Conservation (phyloP, 1,140 invertebrate species). For the Drosophila burlai region DNA sequence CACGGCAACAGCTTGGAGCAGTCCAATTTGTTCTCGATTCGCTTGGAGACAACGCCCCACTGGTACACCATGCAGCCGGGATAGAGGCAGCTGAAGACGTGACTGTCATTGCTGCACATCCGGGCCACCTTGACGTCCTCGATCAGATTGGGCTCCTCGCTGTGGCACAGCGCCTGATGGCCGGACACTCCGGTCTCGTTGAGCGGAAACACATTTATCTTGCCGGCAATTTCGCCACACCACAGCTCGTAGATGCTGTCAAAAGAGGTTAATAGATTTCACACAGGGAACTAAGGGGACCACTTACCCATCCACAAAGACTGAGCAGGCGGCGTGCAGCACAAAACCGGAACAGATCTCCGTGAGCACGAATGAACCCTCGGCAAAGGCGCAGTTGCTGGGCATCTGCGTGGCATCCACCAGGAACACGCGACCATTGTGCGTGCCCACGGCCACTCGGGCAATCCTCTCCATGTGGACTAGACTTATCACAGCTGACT, state of each 20-base stretch:
- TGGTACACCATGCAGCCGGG: constrained; percentile 93
- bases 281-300: neutral
- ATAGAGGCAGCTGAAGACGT: constrained; percentile 93
- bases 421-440: constrained; percentile 92
- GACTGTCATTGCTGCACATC: constrained; percentile 87
- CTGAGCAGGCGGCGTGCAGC: constrained; percentile 87
- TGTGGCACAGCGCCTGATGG: constrained; percentile 85
- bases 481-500: constrained; percentile 88
- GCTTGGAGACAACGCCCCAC: constrained; percentile 90
- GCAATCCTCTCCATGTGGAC: constrained; percentile 88
- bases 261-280: constrained; percentile 5
- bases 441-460: constrained; percentile 90
- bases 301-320: constrained; percentile 85
- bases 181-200: constrained; percentile 87
- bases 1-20: constrained; percentile 96
- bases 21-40: constrained; percentile 92
- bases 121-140: constrained; percentile 88
- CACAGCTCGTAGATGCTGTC: constrained; percentile 89
- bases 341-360: constrained; percentile 90
- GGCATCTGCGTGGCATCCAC: constrained; percentile 88
- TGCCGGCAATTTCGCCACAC: constrained; percentile 91
- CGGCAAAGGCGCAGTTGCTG: constrained; percentile 87
- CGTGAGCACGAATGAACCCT: constrained; percentile 91
- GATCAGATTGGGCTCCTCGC: constrained; percentile 78
- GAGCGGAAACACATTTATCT: constrained; percentile 89